Base-by-base conservation (phyloP, 2,113 vertebrate genomes). In the Brachirus orientalis region DNA sequence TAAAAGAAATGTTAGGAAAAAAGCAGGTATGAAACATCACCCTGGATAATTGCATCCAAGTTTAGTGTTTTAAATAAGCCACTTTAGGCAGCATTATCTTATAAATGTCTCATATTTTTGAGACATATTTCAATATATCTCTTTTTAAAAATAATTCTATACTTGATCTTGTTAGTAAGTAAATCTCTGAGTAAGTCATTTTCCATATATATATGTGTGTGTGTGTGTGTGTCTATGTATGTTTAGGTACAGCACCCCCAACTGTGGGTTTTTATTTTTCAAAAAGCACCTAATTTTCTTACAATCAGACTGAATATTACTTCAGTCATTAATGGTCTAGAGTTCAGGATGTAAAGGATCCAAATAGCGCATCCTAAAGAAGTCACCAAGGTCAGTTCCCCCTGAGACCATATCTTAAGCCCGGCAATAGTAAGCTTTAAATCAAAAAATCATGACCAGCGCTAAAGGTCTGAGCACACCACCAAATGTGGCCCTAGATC, bases 131-230 rank as follows among this genome's bases (percentile, higher is more conserved):
- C n/a, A 88, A 90, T 90, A 91, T 69, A 85, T 87, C 80, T 91
- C 82, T 88, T 92, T 93, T 93, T 84, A 93, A 93, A 93, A 94
- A 94, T 94, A 94, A 89, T 89, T 91, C 72, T 90, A 83, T 90
- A 85, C 62, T 90, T 86, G 77, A 88, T 83, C 41, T 86, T 88
- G 89, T 85, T 79, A 80, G 83, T 88, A 86, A 88, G 89, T 92
- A 90, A 92, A 90, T 90, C 77, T 88, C 80, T 75, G 80, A 84
- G 83, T 93, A 88, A 57, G 47, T 51, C 53, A 11, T n/a, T 70
- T 66, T 51, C 22, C 19, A 11, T 63, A n/a, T n/a, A n/a, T n/a
- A n/a, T n/a, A n/a, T n/a, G n/a, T n/a, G n/a, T n/a, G n/a, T n/a
- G n/a, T n/a, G n/a, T n/a, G n/a, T n/a, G n/a, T n/a, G n/a, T n/a